phyloP scores from a whole-genome alignment of 2,888 invertebrate species.

The Drosophila austrosaltans region DNA sequence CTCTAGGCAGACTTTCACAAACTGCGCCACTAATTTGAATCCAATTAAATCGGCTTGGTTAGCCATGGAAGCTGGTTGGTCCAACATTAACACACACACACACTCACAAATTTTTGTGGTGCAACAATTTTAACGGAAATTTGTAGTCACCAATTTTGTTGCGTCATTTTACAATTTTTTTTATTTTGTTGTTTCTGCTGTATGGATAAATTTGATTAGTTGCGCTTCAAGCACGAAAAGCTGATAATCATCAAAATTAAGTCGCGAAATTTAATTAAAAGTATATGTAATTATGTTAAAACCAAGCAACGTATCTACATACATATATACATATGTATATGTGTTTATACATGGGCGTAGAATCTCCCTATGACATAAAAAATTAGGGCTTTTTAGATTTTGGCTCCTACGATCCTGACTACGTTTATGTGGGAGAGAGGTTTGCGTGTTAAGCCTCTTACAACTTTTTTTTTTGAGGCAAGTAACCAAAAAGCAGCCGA shows the following conservation, averaged over 20 bases:
- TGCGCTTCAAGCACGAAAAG: constrained; percentile 18
- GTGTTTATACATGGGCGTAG: neutral
- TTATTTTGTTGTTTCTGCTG: neutral
- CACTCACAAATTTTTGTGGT: constrained; percentile 16
- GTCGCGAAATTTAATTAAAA: constrained; percentile 65
- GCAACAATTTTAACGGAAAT: constrained; percentile 36
- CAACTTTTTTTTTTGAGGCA: neutral
- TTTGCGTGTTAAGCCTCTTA: constrained; percentile 58
- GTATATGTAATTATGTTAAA: constrained; percentile 61
- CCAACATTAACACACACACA: no score
- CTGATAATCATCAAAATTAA: constrained; percentile 46
- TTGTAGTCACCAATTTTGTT: constrained; percentile 1
- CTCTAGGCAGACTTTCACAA: neutral
- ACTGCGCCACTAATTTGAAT: constrained; percentile 43
- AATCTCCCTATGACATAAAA: no score
- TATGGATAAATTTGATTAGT: constrained; percentile 25
- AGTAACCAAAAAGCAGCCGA: constrained; percentile 32
- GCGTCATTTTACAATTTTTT: no score
- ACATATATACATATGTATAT: no score
- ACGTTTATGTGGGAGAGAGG: constrained; percentile 25
- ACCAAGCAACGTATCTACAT: constrained; percentile 2
- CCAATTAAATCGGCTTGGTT: constrained; percentile 61
- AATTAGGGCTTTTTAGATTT: neutral
- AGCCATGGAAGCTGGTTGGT: constrained; percentile 19
- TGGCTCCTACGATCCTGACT: neutral